Percentiles rank a stretch among this genome's conserved stretches.
Conservation (phyloP, 2,113 vertebrate species). For the Xyliphius kryptos region DNA sequence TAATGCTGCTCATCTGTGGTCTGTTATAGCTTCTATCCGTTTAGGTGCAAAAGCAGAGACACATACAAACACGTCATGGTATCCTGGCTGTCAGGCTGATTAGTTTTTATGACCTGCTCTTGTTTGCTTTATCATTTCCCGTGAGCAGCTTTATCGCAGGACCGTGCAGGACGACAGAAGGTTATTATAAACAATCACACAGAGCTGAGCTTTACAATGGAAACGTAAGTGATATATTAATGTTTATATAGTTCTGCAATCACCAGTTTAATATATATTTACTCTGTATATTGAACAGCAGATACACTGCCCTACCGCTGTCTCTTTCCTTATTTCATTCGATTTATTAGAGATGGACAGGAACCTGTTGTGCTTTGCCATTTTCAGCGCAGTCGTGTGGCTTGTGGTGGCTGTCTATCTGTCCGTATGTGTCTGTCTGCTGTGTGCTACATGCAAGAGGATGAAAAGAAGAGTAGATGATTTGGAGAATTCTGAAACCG, state of each 20-base stretch:
- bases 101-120: constrained; percentile 10
- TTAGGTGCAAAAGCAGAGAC: not conserved
- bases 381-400: constrained; percentile 39
- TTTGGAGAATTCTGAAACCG: constrained; percentile 23
- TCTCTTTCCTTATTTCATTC: not conserved
- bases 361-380: constrained; percentile 21
- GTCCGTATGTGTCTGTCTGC: constrained; percentile 25
- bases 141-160: not conserved
- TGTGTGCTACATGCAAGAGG: constrained; percentile 29
- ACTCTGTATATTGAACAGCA: not conserved
- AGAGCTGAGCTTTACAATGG: not conserved
- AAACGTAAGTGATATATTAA: not conserved
- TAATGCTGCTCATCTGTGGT: not conserved
- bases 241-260: constrained; percentile 7
- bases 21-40: no score
- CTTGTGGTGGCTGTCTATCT: constrained; percentile 39
- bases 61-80: not conserved
- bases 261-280: not conserved
- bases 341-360: constrained; percentile 26
- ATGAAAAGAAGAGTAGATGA: constrained; percentile 8
- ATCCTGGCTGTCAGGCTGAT: not conserved
- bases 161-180: not conserved
- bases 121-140: constrained; percentile 4
- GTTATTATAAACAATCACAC: not conserved
- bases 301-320: not conserved